Conservation (phyloP, 2,113 vertebrate species). For the Paralichthys olivaceus region DNA sequence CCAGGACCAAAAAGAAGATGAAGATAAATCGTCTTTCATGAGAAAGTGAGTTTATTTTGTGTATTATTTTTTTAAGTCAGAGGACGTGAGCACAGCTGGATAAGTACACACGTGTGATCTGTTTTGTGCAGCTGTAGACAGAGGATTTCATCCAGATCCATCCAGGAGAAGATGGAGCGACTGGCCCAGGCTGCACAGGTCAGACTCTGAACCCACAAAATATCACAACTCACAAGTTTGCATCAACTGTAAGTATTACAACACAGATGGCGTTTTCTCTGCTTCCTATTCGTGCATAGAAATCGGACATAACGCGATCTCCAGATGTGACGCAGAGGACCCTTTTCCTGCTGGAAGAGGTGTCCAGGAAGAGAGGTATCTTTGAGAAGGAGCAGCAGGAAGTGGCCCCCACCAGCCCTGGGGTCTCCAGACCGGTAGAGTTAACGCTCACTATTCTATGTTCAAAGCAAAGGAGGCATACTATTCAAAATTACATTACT, state of each 20-base stretch:
- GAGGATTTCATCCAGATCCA: constrained; percentile 85
- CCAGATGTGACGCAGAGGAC: constrained; percentile 79
- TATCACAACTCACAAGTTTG: not conserved
- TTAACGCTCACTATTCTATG: too few species aligned
- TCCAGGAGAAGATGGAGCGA: constrained; percentile 91
- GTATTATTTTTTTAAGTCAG: not conserved
- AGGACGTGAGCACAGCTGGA: not conserved
- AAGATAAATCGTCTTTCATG: constrained; percentile 75
- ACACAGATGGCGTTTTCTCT: not conserved
- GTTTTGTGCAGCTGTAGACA: constrained; percentile 81
- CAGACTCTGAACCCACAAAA: not conserved
- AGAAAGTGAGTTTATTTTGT: constrained; percentile 76
- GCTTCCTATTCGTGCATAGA: constrained; percentile 71
- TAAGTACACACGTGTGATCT: not conserved
- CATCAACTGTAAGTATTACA: accelerated
- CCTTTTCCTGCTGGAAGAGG: constrained; percentile 83
- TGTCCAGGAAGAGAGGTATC: constrained; percentile 90
- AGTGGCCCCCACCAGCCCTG: constrained; percentile 49
- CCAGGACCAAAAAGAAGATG: constrained; percentile 69
- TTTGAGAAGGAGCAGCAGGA: constrained; percentile 85
- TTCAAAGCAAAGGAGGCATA: not conserved
- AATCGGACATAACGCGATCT: constrained; percentile 80
- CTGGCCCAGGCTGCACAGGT: constrained; percentile 92
- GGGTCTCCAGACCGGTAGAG: constrained; percentile 77
- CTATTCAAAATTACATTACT: not conserved